A percentile compares a stretch with the other conserved stretches of the same genome.
Evolutionary conservation across 2,797 vertebrate species (phyloP).

Genomic region (Acrocephalus scirpaceus): DNA sequence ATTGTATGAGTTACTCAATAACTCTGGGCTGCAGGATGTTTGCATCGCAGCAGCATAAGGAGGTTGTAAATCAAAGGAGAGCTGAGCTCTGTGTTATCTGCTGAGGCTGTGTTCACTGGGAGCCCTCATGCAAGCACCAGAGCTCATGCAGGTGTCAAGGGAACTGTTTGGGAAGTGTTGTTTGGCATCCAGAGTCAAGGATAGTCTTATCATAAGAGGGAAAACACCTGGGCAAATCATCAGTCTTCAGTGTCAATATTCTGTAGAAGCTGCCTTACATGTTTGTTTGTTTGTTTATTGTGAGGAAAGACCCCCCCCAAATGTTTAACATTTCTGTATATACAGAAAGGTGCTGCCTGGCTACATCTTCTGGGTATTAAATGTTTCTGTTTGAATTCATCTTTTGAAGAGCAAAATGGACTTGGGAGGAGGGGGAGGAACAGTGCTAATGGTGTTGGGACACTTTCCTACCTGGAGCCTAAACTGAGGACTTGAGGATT

Average conservation of each 20-base stretch:
- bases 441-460: not conserved
- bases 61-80: constrained; percentile 40
- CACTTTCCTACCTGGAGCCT: not conserved
- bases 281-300: not conserved
- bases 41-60: not conserved
- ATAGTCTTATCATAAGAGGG: not conserved
- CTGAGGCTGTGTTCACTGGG: not conserved
- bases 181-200: not conserved
- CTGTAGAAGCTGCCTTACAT: not conserved
- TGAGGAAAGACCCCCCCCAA: not conserved
- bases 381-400: not conserved
- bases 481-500: not conserved
- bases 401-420: not conserved
- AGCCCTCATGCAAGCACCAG: not conserved
- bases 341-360: not conserved
- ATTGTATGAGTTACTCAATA: not conserved
- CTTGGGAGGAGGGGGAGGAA: not conserved
- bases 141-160: not conserved
- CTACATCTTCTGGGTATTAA: not conserved
- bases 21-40: not conserved
- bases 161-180: not conserved
- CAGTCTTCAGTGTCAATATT: not conserved
- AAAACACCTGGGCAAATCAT: not conserved
- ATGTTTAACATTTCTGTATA: not conserved
- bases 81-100: not conserved